Percentiles rank a stretch among this genome's conserved stretches.
phyloP scores from a whole-genome alignment of 1,140 invertebrate species.

The Stenopsyche tienmushanensis region DNA sequence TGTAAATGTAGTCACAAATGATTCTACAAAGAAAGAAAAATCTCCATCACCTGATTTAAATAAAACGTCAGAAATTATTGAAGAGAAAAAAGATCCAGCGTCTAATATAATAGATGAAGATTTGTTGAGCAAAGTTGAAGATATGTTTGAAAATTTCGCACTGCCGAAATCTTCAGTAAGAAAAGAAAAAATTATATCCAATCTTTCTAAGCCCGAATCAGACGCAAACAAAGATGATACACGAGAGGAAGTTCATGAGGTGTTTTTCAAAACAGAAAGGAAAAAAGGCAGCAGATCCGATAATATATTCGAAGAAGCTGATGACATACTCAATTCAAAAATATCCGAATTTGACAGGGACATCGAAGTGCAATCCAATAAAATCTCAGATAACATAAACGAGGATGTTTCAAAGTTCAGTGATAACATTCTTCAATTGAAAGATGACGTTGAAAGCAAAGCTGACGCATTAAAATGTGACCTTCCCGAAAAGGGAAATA shows the following conservation, averaged over 20 bases:
- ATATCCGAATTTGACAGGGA: constrained; percentile 14
- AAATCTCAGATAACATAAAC: constrained; percentile 8
- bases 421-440: constrained; percentile 10
- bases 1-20: neutral
- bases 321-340: constrained; percentile 22
- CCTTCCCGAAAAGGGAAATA: constrained; percentile 31
- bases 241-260: constrained; percentile 49
- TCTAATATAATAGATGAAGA: constrained; percentile 54
- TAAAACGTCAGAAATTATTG: constrained; percentile 10
- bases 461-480: constrained; percentile 31
- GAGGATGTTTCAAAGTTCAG: too few relatives aligned
- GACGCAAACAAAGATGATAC: constrained; percentile 50
- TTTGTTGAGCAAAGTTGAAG: constrained; percentile 52
- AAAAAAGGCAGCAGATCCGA: constrained; percentile 21
- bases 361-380: constrained; percentile 14
- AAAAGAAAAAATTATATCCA: constrained; percentile 46
- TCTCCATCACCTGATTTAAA: too few relatives aligned
- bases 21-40: neutral
- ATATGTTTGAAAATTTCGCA: constrained; percentile 53
- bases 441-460: constrained; percentile 29
- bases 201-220: constrained; percentile 49
- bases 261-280: constrained; percentile 28
- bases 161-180: constrained; percentile 47
- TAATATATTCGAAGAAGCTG: constrained; percentile 22
- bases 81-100: constrained; percentile 2